Percentiles rank a stretch among this genome's conserved stretches.
phyloP scores from a whole-genome alignment of 2,888 invertebrate species.

The Calameuta filiformis region DNA sequence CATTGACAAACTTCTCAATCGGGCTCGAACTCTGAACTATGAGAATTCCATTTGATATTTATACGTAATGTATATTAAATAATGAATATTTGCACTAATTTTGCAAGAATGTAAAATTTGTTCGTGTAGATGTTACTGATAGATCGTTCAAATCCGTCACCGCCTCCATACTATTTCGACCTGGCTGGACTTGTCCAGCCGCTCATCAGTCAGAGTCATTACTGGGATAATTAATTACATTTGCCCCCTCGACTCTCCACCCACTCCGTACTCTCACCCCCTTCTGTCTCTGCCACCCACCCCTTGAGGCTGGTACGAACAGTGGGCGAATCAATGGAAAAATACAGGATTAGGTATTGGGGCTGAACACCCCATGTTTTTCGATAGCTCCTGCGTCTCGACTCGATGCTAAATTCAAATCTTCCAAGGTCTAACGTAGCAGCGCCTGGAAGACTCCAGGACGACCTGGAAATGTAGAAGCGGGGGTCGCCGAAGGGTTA shows the following conservation, averaged over 20 bases:
- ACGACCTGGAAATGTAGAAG: neutral
- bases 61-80: neutral
- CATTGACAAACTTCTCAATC: neutral
- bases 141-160: slow-evolving; percentile 54
- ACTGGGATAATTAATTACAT: slow-evolving; percentile 75
- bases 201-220: slow-evolving; percentile 76
- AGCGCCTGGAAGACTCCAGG: neutral
- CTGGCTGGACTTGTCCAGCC: slow-evolving; percentile 65
- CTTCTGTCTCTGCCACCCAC: slow-evolving; percentile 29
- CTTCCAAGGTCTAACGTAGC: slow-evolving; percentile 10
- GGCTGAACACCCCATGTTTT: neutral
- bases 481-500: slow-evolving; percentile 14
- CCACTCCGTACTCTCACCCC: slow-evolving; percentile 21
- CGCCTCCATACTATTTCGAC: slow-evolving; percentile 62
- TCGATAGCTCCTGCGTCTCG: neutral
- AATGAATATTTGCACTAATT: neutral
- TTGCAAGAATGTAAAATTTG: neutral
- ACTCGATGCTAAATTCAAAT: neutral
- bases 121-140: slow-evolving; percentile 4
- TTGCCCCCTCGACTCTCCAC: slow-evolving; percentile 64
- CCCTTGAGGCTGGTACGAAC: slow-evolving; percentile 41
- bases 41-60: neutral
- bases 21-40: neutral
- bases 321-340: slow-evolving; percentile 61
- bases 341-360: slow-evolving; percentile 53